Percentiles rank a stretch among this genome's conserved stretches.
Evolutionary conservation across 2,113 vertebrate genomes (phyloP).

Genomic region (Nerophis lumbriciformis): DNA sequence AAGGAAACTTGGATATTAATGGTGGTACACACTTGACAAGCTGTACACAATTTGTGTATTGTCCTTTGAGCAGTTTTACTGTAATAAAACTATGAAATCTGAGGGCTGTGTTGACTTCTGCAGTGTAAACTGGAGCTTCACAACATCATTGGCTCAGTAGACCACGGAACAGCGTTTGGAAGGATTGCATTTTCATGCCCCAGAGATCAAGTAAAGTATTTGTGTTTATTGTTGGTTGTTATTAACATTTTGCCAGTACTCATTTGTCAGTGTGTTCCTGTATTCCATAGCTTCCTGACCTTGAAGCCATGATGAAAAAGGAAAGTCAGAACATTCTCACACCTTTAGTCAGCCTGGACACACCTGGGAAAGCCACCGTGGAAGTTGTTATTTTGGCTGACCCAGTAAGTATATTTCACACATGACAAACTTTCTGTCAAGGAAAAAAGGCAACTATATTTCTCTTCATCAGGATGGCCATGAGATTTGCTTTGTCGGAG

Average conservation of each 20-base stretch:
- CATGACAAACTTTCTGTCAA: background rate
- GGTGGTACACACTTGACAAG: too few relatives aligned
- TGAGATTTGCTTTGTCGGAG: constrained; percentile 96
- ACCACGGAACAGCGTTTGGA: constrained; percentile 89
- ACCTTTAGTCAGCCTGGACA: constrained; percentile 90
- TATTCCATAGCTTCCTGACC: constrained; percentile 73
- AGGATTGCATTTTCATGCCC: constrained; percentile 94
- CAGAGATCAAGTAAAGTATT: constrained; percentile 75
- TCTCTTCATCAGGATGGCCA: constrained; percentile 80
- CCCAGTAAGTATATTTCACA: constrained; percentile 78
- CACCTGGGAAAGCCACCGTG: constrained; percentile 94
- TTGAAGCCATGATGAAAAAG: constrained; percentile 84
- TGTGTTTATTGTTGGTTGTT: background rate
- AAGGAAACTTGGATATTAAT: too few relatives aligned
- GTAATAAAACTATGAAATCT: too few relatives aligned
- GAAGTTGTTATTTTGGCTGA: constrained; percentile 93
- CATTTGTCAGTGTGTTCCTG: background rate
- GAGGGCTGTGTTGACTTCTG: too few relatives aligned
- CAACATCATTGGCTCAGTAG: constrained; percentile 67
- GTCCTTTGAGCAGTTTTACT: too few relatives aligned
- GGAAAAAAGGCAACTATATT: background rate
- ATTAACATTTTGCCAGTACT: background rate
- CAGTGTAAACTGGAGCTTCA: constrained; percentile 90
- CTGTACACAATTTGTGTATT: too few relatives aligned
- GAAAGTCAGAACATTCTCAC: constrained; percentile 88